Conservation (phyloP, 2,888 invertebrate genomes). For the Drosophila nr. perissopoda region DNA sequence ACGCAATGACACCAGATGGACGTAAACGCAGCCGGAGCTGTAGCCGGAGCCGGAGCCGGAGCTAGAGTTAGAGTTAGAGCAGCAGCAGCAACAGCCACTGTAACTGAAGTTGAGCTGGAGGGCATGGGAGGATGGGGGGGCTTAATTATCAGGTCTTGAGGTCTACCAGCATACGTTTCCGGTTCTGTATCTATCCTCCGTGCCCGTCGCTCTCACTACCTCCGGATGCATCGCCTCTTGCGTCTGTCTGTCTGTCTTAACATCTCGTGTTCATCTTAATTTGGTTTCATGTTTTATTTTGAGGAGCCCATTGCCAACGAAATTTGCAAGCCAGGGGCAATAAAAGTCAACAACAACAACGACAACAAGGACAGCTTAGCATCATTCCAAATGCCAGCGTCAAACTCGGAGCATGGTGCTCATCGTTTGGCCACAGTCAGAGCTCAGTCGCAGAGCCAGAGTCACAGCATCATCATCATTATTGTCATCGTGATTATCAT, state of each 20-base stretch:
- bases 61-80: neutral
- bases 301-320: conserved; percentile 58
- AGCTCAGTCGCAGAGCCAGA: conserved; percentile 2
- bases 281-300: conserved; percentile 75
- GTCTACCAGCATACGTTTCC: conserved; percentile 54
- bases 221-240: neutral
- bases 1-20: conserved; percentile 60
- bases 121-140: conserved; percentile 1
- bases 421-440: conserved; percentile 21
- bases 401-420: conserved; percentile 8
- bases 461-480: conserved; percentile 33
- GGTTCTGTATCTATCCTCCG: conserved; percentile 25
- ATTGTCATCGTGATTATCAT: conserved; percentile 34
- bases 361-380: conserved; percentile 41
- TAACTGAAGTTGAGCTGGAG: neutral
- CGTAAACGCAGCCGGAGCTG: neutral
- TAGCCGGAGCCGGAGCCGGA: neutral
- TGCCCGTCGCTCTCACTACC: conserved; percentile 1
- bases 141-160: conserved; percentile 61
- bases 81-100: neutral
- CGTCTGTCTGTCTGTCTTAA: conserved; percentile 22
- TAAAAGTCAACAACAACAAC: conserved; percentile 57
- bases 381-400: conserved; percentile 48
- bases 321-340: conserved; percentile 58
- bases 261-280: conserved; percentile 65